A percentile compares a stretch with the other conserved stretches of the same genome.
Conservation (phyloP, 2,888 invertebrate species). For the Agriopis leucophaearia region DNA sequence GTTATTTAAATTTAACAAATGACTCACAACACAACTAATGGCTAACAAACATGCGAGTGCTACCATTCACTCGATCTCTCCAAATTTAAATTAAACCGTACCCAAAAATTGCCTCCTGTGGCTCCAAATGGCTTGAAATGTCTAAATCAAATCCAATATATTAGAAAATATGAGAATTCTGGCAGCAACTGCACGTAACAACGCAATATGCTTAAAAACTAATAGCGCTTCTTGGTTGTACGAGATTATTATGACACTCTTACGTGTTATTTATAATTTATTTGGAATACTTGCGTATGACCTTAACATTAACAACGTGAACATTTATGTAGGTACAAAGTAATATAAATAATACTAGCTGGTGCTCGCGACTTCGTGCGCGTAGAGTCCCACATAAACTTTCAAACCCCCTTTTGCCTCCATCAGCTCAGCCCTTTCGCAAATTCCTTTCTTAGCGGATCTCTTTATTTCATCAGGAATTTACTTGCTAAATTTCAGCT, state of each 20-base stretch:
- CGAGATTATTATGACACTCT: constrained; percentile 29
- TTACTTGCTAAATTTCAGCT: no score
- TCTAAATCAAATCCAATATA: constrained; percentile 44
- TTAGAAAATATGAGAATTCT: constrained; percentile 37
- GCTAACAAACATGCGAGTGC: constrained; percentile 45
- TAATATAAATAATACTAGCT: neutral
- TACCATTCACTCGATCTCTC: constrained; percentile 26
- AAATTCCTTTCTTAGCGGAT: no score
- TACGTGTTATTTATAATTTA: constrained; percentile 23
- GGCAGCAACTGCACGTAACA: constrained; percentile 17
- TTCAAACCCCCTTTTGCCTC: no score
- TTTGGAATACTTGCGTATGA: constrained; percentile 8
- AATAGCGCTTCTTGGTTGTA: constrained; percentile 25
- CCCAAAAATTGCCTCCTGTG: constrained; percentile 50
- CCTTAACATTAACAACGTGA: neutral
- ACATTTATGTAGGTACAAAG: neutral
- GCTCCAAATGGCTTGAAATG: constrained; percentile 33
- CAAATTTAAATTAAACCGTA: constrained; percentile 52
- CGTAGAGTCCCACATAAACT: no score
- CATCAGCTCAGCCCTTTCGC: no score
- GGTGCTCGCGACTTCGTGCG: no score
- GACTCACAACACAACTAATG: constrained; percentile 49
- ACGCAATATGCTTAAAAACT: constrained; percentile 29
- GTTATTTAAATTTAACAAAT: constrained; percentile 49
- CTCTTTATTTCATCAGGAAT: no score